A percentile compares a stretch with the other conserved stretches of the same genome.
Conservation (phyloP, 2,113 vertebrate genomes). For the Uropsilus gracilis region DNA sequence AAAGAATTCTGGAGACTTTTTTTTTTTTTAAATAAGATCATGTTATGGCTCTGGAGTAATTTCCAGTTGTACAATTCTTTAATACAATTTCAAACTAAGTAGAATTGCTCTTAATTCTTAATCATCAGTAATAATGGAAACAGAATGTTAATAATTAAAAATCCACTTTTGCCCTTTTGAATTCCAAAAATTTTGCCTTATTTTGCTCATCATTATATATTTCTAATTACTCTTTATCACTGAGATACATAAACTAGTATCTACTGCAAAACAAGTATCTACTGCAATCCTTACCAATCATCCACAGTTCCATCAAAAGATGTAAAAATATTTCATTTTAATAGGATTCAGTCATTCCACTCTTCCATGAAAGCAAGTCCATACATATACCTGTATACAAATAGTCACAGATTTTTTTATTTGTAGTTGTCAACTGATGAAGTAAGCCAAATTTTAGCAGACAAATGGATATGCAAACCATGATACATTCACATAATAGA, state of each 20-base stretch:
- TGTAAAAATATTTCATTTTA: background rate
- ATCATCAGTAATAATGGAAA: background rate
- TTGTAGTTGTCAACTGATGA: background rate
- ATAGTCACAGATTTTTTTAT: background rate
- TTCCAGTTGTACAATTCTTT: constrained; percentile 1
- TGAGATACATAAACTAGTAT: background rate
- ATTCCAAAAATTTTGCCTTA: background rate
- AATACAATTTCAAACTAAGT: constrained; percentile 6
- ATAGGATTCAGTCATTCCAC: background rate
- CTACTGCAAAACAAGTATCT: background rate
- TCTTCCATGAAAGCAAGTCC: too few relatives aligned
- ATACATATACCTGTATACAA: background rate
- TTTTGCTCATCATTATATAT: background rate
- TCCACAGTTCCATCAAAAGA: background rate
- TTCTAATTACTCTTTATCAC: background rate
- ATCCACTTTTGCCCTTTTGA: background rate
- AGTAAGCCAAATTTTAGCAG: background rate
- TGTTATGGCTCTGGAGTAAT: background rate
- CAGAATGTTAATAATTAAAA: background rate
- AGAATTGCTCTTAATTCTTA: constrained; percentile 31
- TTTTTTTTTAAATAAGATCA: background rate
- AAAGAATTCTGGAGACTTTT: too few relatives aligned
- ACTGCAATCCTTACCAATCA: background rate
- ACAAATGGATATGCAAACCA: background rate
- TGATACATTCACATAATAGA: background rate